Percentiles rank a stretch among this genome's conserved stretches.
phyloP scores from a whole-genome alignment of 2,797 vertebrate species.

The Acipenser transmontanus region DNA sequence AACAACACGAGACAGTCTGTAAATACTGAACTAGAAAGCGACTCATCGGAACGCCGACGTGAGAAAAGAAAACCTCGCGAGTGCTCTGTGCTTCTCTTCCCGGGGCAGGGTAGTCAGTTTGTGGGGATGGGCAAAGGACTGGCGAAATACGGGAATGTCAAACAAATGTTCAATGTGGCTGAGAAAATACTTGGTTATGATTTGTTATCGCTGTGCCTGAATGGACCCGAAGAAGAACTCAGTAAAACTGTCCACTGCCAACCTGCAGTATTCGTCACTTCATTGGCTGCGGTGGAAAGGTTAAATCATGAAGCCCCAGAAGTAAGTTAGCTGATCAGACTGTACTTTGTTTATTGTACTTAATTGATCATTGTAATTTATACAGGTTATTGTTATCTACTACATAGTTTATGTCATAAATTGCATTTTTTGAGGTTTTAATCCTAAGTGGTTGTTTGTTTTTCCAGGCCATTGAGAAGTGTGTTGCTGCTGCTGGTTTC shows the following conservation, averaged over 20 bases:
- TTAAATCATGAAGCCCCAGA: conserved; percentile 68
- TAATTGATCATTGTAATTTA: not conserved
- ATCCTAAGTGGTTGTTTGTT: conserved; percentile 6
- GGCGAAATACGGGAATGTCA: conserved; percentile 64
- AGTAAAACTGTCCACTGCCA: conserved; percentile 81
- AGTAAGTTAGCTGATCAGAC: conserved; percentile 44
- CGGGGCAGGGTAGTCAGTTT: conserved; percentile 88
- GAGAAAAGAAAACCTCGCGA: conserved; percentile 41
- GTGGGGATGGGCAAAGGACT: conserved; percentile 83
- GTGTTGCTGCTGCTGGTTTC: conserved; percentile 86
- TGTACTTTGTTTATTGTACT: not conserved
- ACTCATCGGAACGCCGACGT: not conserved
- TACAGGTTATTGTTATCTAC: not conserved
- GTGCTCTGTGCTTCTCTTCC: conserved; percentile 78
- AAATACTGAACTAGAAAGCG: not conserved
- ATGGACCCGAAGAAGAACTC: conserved; percentile 74
- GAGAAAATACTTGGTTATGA: conserved; percentile 81
- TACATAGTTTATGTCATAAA: not conserved
- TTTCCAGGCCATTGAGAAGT: conserved; percentile 76
- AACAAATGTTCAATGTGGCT: conserved; percentile 73
- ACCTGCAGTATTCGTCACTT: conserved; percentile 85
- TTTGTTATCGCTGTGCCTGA: conserved; percentile 75
- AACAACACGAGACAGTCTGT: no score
- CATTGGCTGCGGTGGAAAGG: conserved; percentile 83
- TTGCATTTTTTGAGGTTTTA: not conserved